phyloP scores from a whole-genome alignment of 2,113 vertebrate species.

The Tenrec ecaudatus region DNA sequence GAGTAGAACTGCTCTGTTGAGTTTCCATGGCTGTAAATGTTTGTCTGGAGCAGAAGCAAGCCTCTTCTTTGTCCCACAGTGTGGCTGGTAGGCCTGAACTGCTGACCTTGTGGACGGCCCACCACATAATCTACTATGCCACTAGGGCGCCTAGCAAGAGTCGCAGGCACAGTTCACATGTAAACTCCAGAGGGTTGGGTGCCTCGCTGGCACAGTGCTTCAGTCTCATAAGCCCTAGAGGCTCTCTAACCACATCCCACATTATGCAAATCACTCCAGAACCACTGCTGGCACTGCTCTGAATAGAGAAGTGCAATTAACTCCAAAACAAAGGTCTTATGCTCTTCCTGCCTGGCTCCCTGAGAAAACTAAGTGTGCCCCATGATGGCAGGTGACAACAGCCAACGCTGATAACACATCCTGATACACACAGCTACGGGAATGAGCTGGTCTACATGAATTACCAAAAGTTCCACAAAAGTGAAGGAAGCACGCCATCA shows the following conservation, averaged over 20 bases:
- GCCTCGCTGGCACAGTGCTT: too few relatives aligned
- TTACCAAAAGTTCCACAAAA: not conserved
- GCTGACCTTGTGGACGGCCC: too few relatives aligned
- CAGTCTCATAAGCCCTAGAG: not conserved
- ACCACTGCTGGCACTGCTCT: not conserved
- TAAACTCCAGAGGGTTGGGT: not conserved
- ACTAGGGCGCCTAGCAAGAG: not conserved
- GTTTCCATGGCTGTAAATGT: too few relatives aligned
- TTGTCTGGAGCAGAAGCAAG: too few relatives aligned
- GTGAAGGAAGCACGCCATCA: too few relatives aligned
- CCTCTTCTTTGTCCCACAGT: too few relatives aligned
- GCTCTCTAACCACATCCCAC: not conserved
- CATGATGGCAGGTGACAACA: not conserved
- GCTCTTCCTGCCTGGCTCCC: not conserved
- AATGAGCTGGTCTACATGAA: not conserved
- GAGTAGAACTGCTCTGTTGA: not conserved
- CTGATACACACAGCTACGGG: too few relatives aligned
- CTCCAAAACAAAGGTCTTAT: not conserved
- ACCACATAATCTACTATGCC: too few relatives aligned
- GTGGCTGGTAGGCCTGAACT: too few relatives aligned
- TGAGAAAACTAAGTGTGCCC: not conserved
- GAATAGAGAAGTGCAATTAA: not conserved
- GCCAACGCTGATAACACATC: not conserved
- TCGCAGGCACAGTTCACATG: not conserved
- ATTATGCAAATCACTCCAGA: not conserved